Conservation (phyloP, 2,113 vertebrate species). For the Percopsis transmontana region DNA sequence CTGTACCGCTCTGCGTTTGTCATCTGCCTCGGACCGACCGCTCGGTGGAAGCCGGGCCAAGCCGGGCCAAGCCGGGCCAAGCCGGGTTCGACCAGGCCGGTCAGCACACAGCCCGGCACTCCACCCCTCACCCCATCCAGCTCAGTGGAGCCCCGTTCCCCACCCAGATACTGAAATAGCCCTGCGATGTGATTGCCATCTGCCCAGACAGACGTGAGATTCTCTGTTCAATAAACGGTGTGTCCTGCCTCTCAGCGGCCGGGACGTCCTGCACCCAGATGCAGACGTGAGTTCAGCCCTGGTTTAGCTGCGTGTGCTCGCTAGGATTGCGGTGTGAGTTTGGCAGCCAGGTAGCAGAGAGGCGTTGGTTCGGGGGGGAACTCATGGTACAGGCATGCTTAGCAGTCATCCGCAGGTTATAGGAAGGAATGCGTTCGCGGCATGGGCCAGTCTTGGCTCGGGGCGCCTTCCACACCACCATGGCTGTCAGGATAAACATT, state of each 20-base stretch:
- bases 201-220: conserved; percentile 75
- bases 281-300: conserved; percentile 52
- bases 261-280: conserved; percentile 51
- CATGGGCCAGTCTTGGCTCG: conserved; percentile 47
- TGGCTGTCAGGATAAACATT: conserved; percentile 51
- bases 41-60: conserved; percentile 33
- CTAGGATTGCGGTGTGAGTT: not conserved
- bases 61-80: not conserved
- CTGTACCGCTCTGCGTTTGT: conserved; percentile 35
- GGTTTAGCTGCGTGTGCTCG: conserved; percentile 22
- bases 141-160: conserved; percentile 61
- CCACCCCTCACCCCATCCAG: conserved; percentile 28
- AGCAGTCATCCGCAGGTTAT: conserved; percentile 54
- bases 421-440: conserved; percentile 47
- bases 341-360: conserved; percentile 8
- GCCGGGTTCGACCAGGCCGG: conserved; percentile 43
- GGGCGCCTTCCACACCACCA: conserved; percentile 58
- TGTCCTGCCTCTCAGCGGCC: conserved; percentile 48
- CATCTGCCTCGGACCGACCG: conserved; percentile 51
- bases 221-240: conserved; percentile 74
- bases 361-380: conserved; percentile 17
- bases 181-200: conserved; percentile 73
- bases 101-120: conserved; percentile 39
- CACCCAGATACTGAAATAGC: conserved; percentile 67
- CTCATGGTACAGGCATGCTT: conserved; percentile 42